These are phyloP conservation scores for Ricordea florida DNA, from an alignment of 92 coral and sea anemone genomes.

Conservation along the genomic window DNA sequence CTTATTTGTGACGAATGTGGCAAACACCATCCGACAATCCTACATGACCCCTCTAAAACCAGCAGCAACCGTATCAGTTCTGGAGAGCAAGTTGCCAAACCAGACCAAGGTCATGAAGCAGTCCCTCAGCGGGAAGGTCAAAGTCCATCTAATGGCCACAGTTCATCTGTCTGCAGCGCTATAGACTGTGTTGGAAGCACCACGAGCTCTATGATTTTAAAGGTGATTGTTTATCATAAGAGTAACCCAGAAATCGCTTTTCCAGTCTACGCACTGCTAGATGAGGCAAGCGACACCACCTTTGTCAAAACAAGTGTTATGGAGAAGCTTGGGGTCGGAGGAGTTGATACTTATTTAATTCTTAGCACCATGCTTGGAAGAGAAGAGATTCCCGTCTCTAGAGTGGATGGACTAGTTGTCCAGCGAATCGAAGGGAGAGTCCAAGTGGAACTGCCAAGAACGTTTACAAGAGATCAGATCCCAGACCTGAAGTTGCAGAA, in stretches of 20 bases:
- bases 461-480: conserved; percentile 42
- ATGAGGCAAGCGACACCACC: conserved; percentile 74
- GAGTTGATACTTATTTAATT: conserved; percentile 30
- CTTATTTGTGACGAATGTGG: conserved; percentile 46
- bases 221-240: conserved; percentile 52
- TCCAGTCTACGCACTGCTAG: conserved; percentile 48
- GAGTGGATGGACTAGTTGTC: conserved; percentile 58
- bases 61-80: background rate
- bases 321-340: conserved; percentile 50
- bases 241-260: conserved; percentile 36
- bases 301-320: conserved; percentile 40
- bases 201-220: conserved; percentile 30
- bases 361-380: conserved; percentile 68
- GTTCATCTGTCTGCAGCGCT: background rate
- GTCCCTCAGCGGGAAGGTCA: conserved; percentile 3
- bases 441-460: conserved; percentile 37
- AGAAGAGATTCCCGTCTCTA: conserved; percentile 16
- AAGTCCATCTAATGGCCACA: background rate
- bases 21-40: conserved; percentile 36
- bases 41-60: conserved; percentile 13
- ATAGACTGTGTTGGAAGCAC: background rate
- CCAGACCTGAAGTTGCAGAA: conserved; percentile 40
- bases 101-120: conserved; percentile 2
- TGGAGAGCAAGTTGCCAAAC: conserved; percentile 15
- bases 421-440: conserved; percentile 45